These are phyloP conservation scores for Tipula helvola DNA, from an alignment of 2,888 invertebrate genomes.

Conservation along the genomic window DNA sequence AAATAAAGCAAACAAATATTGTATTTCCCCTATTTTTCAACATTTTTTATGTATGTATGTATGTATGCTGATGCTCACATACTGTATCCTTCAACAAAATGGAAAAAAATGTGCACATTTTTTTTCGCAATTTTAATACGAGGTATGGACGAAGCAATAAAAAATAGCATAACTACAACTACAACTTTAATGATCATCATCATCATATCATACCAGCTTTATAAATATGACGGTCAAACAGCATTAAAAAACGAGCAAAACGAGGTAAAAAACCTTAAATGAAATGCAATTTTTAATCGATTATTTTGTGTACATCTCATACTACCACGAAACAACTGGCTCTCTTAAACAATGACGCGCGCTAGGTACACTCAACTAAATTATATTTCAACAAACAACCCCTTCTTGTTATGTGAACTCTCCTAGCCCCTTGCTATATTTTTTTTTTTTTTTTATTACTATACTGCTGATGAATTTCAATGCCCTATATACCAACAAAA, in stretches of 20 bases:
- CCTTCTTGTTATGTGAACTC: not conserved
- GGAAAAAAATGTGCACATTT: not conserved
- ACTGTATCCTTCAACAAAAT: not conserved
- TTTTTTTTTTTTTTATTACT: not conserved
- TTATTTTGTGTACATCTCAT: not conserved
- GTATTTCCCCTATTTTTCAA: not conserved
- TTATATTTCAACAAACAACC: not conserved
- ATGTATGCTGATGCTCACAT: not conserved
- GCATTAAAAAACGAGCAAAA: not conserved
- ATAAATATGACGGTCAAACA: not conserved
- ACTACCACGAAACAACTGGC: not conserved
- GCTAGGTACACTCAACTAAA: not conserved
- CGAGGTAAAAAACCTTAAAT: not conserved
- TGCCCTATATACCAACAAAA: not conserved
- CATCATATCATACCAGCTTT: not conserved
- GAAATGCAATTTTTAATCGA: slow-evolving; percentile 7
- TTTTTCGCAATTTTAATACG: not conserved
- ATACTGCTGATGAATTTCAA: not conserved
- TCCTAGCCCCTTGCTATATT: not conserved
- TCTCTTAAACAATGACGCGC: not conserved
- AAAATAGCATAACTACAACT: not conserved
- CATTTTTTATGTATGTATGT: not conserved
- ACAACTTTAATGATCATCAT: not conserved
- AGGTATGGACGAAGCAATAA: not conserved
- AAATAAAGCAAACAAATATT: not conserved